phyloP scores from a whole-genome alignment of 2,888 invertebrate genomes.

The Aquatica leii region DNA sequence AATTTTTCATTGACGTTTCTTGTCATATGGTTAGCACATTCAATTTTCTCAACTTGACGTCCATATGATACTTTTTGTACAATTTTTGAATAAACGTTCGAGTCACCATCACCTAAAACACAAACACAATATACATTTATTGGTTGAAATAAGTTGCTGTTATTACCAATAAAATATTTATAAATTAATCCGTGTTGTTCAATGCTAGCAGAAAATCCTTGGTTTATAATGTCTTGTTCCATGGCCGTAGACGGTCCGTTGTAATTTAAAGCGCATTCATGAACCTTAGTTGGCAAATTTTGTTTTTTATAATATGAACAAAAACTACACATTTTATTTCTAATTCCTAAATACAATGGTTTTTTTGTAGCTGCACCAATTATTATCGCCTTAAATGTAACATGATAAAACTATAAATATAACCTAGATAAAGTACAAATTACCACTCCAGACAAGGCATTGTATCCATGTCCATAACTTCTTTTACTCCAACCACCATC shows the following conservation, averaged over 20 bases:
- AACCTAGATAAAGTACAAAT: neutral
- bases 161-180: conserved; percentile 8
- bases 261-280: neutral
- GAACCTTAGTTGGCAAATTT: neutral
- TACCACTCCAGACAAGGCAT: conserved; percentile 5
- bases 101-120: conserved; percentile 14
- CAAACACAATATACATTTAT: neutral
- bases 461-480: conserved; percentile 9
- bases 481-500: conserved; percentile 13
- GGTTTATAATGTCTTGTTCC: conserved; percentile 1
- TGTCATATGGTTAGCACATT: conserved; percentile 19
- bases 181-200: conserved; percentile 5
- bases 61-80: conserved; percentile 17
- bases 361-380: neutral
- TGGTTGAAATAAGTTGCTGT: neutral
- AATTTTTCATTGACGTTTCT: conserved; percentile 1
- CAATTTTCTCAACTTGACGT: conserved; percentile 17
- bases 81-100: conserved; percentile 6
- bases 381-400: neutral
- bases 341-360: neutral
- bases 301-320: neutral
- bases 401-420: neutral
- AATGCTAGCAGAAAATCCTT: neutral
- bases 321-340: neutral
- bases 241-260: neutral